These are phyloP conservation scores for Drosophila truncata DNA, from an alignment of 1,140 invertebrate genomes.

Conservation along the genomic window DNA sequence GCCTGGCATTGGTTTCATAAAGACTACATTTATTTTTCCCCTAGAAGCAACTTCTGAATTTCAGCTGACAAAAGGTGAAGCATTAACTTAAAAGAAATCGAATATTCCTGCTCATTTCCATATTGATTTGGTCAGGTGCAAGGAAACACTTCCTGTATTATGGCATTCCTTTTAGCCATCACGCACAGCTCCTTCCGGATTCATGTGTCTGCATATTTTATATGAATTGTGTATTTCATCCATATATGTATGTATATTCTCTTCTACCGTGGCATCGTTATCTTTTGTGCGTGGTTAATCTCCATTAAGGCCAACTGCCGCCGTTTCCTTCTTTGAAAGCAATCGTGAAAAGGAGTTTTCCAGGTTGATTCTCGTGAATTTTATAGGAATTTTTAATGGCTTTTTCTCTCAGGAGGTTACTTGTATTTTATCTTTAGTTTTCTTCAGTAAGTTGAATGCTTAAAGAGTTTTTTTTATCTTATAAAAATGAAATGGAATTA, in stretches of 20 bases:
- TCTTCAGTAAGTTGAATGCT: too few relatives aligned
- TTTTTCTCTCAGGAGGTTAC: neutral
- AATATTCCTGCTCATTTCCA: constrained; percentile 49
- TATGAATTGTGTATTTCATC: constrained; percentile 59
- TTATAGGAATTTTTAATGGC: constrained; percentile 9
- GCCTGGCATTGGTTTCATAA: constrained; percentile 1
- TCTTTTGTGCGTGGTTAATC: constrained; percentile 54
- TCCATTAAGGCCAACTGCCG: constrained; percentile 34
- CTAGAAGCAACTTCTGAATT: constrained; percentile 15
- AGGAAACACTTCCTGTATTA: constrained; percentile 15
- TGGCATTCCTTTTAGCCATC: constrained; percentile 33
- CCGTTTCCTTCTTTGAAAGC: constrained; percentile 2
- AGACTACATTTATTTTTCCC: neutral
- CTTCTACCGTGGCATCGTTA: constrained; percentile 21
- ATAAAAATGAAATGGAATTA: too few relatives aligned
- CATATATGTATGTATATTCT: constrained; percentile 6
- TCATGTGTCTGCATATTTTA: constrained; percentile 58
- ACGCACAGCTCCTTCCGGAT: constrained; percentile 20
- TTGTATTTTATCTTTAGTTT: too few relatives aligned
- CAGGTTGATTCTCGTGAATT: constrained; percentile 10
- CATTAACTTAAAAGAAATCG: constrained; percentile 36
- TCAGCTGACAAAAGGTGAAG: constrained; percentile 21
- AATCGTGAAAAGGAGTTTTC: constrained; percentile 2
- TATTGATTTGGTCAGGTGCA: constrained; percentile 50
- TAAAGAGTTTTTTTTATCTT: too few relatives aligned